Base-by-base conservation (phyloP, 2,797 vertebrate species). In the Lycodopsis pacificus region DNA sequence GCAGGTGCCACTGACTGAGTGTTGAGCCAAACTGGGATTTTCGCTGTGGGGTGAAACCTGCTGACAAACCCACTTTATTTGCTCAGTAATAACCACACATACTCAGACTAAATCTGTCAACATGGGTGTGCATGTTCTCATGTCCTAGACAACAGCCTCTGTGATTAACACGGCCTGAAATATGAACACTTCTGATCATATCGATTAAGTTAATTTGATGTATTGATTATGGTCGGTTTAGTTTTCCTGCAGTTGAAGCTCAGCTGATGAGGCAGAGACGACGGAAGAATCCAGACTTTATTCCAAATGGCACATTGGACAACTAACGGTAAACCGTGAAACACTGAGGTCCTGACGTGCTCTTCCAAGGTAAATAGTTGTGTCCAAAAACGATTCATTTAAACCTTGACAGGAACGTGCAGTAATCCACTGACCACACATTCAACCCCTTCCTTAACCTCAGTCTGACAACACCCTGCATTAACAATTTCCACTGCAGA, bases 31-130 rank as follows among this genome's bases (percentile, higher is more conserved):
- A 72, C 73, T 81, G 80, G 86, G 73, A 85, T 86, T 90, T 90
- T 91, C 89, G 79, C 87, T 80, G 78, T 79, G 74, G 65, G 75
- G 89, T 91, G 86, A 91, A 88, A 91, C 46, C 74, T 87, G 83
- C 83, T 59, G 69, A 87, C 84, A 62, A 68, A 15, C 42, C 25
- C 32, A 70, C 59, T 73, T 64, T 88, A 57, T 89, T 93, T 85
- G 65, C 66, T 58, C 38, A 78, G n/a, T 54, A 76, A 72, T 54
- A 76, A 72, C 82, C 85, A 85, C 80, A 81, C 44, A 76, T 9
- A 74, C 68, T 72, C 32, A 80, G 48, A 69, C n/a, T 65, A 63
- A 80, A 80, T 71, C 40, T 76, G 48, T 72, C 25, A 19, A 56
- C 48, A 56, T 46, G 42, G 40, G 19, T 40, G 42, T 22, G 17